These are phyloP conservation scores for Isichthys henryi DNA, from an alignment of 2,113 vertebrate genomes.

Conservation along the genomic window DNA sequence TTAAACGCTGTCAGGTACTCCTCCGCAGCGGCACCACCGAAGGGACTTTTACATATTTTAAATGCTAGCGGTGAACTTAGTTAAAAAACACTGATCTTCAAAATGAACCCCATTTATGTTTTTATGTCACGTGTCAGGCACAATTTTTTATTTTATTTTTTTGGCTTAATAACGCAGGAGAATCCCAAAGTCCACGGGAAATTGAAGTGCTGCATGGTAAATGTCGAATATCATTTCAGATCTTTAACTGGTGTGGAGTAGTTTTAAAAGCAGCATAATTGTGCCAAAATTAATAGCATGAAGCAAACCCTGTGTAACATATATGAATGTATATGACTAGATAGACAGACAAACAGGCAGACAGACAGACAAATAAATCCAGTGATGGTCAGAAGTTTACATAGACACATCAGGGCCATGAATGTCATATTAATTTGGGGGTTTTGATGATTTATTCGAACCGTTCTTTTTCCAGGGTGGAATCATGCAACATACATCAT, in stretches of 20 bases:
- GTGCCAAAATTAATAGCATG: neutral
- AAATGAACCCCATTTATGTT: slow-evolving; percentile 50
- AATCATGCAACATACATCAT: too few species aligned
- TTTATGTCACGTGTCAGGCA: neutral
- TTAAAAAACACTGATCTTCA: slow-evolving; percentile 50
- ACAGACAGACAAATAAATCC: neutral
- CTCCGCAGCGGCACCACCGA: slow-evolving; percentile 41
- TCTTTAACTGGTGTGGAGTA: neutral
- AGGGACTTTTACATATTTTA: slow-evolving; percentile 68
- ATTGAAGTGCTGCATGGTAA: neutral
- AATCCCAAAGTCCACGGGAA: neutral
- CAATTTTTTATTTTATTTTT: neutral
- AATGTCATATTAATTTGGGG: too few species aligned
- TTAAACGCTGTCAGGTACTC: slow-evolving; percentile 55
- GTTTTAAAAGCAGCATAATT: neutral
- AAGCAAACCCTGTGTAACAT: neutral
- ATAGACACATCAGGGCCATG: too few species aligned
- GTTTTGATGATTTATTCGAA: too few species aligned
- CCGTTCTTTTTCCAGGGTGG: too few species aligned
- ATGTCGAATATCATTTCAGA: neutral
- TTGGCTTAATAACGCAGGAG: neutral
- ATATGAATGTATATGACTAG: neutral
- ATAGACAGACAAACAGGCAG: neutral
- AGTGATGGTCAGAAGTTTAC: too few species aligned
- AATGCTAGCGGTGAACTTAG: slow-evolving; percentile 47